A percentile compares a stretch with the other conserved stretches of the same genome.
Evolutionary conservation across 1,140 invertebrate species (phyloP).

Genomic region (Capitella teleta): DNA sequence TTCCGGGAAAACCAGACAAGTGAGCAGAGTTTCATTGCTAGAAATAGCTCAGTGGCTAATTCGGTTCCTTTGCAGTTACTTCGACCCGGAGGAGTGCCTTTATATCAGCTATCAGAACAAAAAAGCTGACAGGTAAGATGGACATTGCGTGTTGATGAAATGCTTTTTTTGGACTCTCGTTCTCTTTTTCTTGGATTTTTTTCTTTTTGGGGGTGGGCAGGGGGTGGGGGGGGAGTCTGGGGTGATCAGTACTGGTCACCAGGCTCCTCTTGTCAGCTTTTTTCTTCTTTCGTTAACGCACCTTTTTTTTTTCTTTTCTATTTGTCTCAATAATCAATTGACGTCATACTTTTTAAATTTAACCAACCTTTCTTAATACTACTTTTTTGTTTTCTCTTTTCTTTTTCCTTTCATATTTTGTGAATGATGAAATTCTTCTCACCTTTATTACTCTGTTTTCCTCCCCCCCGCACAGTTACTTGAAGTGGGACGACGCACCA

Average conservation of each 20-base stretch:
- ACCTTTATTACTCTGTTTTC: not conserved
- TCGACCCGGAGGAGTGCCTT: slow-evolving; percentile 10
- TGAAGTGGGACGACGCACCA: slow-evolving; percentile 10
- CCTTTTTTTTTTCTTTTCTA: not conserved
- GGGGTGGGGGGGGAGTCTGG: too few relatives aligned
- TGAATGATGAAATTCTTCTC: not conserved
- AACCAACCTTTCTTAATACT: too few relatives aligned
- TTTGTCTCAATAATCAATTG: not conserved
- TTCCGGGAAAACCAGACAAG: slow-evolving; percentile 12
- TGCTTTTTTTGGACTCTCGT: too few relatives aligned
- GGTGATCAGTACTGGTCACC: too few relatives aligned
- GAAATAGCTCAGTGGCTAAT: not conserved
- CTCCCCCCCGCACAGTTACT: not conserved
- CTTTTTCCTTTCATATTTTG: not conserved
- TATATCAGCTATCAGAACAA: slow-evolving; percentile 3
- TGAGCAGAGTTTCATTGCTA: not conserved
- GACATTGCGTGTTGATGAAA: too few relatives aligned
- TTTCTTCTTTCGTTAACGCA: not conserved
- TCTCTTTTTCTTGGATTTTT: too few relatives aligned
- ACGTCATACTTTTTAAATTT: too few relatives aligned
- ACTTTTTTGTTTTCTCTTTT: not conserved
- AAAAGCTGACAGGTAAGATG: slow-evolving; percentile 2
- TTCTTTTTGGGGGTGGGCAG: too few relatives aligned
- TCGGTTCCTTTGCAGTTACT: slow-evolving; percentile 1
- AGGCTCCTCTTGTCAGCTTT: too few relatives aligned